Evolutionary conservation across 2,888 invertebrate genomes (phyloP).

Genomic region (Netelia virgata): DNA sequence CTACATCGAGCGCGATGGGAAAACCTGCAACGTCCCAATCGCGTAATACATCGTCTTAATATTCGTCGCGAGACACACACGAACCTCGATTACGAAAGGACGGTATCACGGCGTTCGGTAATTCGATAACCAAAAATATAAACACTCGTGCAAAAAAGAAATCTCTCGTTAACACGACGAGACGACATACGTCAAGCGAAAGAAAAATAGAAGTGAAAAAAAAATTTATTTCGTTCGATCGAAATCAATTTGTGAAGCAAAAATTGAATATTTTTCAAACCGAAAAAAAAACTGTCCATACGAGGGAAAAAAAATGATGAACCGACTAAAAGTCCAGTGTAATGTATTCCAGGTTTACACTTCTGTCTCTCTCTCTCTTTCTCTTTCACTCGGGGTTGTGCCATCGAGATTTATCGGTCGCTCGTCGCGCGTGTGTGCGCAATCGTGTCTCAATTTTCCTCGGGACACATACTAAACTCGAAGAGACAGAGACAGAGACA

Average conservation of each 20-base stretch:
- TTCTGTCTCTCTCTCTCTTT: neutral
- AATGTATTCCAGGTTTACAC: constrained; percentile 46
- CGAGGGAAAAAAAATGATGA: neutral
- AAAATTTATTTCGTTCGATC: neutral
- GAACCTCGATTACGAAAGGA: constrained; percentile 75
- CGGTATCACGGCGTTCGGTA: constrained; percentile 72
- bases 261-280: neutral
- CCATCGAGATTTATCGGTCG: constrained; percentile 58
- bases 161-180: neutral
- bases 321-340: neutral
- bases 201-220: neutral
- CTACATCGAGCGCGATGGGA: constrained; percentile 53
- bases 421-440: constrained; percentile 14
- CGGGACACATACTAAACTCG: constrained; percentile 42
- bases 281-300: neutral
- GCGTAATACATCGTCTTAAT: constrained; percentile 76
- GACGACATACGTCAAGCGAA: no score
- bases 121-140: constrained; percentile 74
- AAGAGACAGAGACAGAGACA: neutral
- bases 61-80: constrained; percentile 73
- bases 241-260: neutral
- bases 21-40: constrained; percentile 60
- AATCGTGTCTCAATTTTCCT: constrained; percentile 55
- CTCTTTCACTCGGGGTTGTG: constrained; percentile 12
- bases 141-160: neutral